Conservation (phyloP, 2,113 vertebrate genomes). For the Halcyon senegalensis region DNA sequence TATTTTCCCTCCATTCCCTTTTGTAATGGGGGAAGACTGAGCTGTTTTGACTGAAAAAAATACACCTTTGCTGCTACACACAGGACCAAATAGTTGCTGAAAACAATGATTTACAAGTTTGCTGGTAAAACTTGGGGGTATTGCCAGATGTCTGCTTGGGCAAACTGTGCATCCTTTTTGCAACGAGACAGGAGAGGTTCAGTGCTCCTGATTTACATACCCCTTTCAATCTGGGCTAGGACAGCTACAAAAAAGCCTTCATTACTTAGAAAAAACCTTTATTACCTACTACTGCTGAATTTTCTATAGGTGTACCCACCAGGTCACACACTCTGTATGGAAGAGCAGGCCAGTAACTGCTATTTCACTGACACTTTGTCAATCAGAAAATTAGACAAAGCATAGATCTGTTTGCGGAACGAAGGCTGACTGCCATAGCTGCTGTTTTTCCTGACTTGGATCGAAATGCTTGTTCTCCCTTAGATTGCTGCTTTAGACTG, state of each 20-base stretch:
- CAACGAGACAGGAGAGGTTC: accelerated
- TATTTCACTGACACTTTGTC: not conserved
- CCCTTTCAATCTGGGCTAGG: not conserved
- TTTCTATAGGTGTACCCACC: not conserved
- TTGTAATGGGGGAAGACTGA: not conserved
- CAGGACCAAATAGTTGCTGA: not conserved
- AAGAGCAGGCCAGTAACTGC: not conserved
- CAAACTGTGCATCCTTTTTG: not conserved
- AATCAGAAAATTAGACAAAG: not conserved
- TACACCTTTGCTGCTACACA: not conserved
- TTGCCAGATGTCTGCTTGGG: not conserved
- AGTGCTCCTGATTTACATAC: not conserved
- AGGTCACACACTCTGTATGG: not conserved
- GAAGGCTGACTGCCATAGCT: not conserved
- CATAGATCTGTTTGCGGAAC: not conserved
- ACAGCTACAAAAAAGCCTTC: not conserved
- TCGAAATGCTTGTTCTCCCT: not conserved
- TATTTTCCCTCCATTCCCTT: not conserved
- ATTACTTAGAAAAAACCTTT: not conserved
- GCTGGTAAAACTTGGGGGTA: not conserved
- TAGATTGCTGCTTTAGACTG: not conserved
- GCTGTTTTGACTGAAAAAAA: not conserved
- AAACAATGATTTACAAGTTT: not conserved
- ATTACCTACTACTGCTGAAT: not conserved
- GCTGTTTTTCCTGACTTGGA: not conserved